Percentiles rank a stretch among this genome's conserved stretches.
Conservation (phyloP, 64 coral and sea anemone genomes). For the Montipora foliosa region DNA sequence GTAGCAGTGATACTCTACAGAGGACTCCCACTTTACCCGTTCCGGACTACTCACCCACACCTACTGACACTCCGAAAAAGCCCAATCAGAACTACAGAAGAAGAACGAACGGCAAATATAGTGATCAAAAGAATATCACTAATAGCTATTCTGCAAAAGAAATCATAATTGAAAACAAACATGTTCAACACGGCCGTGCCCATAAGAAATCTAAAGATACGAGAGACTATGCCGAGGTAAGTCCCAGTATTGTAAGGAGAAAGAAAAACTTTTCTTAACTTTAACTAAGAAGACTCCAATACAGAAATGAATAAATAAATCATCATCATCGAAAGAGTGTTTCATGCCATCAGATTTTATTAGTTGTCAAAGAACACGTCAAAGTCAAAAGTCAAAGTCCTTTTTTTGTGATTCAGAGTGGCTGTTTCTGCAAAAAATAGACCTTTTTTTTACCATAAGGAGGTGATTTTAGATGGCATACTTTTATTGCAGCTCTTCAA, state of each 20-base stretch:
- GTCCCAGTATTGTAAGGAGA: background rate
- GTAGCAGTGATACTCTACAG: background rate
- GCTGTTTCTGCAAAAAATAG: no score
- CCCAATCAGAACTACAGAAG: slow-evolving; percentile 29
- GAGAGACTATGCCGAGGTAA: background rate
- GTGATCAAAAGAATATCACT: background rate
- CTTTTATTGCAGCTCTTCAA: background rate
- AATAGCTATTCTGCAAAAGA: background rate
- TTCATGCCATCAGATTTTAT: no score
- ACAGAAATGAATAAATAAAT: no score
- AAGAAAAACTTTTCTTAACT: background rate
- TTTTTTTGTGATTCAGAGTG: no score
- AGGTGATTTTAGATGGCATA: background rate
- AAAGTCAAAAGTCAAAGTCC: background rate
- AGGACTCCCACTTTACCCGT: background rate
- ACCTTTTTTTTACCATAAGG: no score
- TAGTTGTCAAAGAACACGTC: no score
- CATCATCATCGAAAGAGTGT: no score
- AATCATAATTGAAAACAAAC: background rate
- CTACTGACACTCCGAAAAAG: background rate
- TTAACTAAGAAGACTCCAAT: no score
- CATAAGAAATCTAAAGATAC: background rate
- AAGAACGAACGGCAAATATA: background rate
- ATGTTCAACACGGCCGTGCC: background rate
- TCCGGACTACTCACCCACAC: slow-evolving; percentile 13